A percentile compares a stretch with the other conserved stretches of the same genome.
Evolutionary conservation across 2,888 invertebrate genomes (phyloP).

Genomic region (Lottia gigantea): DNA sequence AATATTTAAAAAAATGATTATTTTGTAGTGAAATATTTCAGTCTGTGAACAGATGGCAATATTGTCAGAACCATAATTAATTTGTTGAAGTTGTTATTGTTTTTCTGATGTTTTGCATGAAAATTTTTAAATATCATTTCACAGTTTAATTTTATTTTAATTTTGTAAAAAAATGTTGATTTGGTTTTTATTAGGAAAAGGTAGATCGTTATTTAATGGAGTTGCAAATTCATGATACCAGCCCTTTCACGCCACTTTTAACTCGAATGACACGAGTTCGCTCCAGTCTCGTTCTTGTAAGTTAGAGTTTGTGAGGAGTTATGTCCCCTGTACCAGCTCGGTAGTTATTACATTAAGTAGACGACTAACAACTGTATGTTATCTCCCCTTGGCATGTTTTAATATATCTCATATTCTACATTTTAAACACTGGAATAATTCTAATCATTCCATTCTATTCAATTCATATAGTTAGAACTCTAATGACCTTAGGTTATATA

Average conservation of each 20-base stretch:
- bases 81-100: no score
- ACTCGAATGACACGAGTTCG: constrained; percentile 56
- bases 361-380: no score
- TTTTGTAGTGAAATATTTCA: no score
- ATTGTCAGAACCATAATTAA: no score
- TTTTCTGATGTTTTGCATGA: background rate
- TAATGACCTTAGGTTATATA: no score
- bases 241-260: constrained; percentile 61
- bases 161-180: constrained; percentile 10
- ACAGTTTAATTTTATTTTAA: constrained; percentile 10
- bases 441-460: no score
- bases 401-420: background rate
- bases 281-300: constrained; percentile 59
- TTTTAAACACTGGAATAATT: background rate
- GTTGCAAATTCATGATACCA: constrained; percentile 56
- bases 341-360: background rate
- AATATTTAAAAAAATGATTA: no score
- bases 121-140: background rate
- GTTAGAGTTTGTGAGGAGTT: constrained; percentile 30
- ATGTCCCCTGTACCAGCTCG: constrained; percentile 18
- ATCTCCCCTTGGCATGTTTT: background rate
- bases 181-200: constrained; percentile 58
- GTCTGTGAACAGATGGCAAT: no score
- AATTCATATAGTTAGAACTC: no score
- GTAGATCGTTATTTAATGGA: constrained; percentile 61